phyloP scores from a whole-genome alignment of 2,888 invertebrate species.

The Ligdia adustata region DNA sequence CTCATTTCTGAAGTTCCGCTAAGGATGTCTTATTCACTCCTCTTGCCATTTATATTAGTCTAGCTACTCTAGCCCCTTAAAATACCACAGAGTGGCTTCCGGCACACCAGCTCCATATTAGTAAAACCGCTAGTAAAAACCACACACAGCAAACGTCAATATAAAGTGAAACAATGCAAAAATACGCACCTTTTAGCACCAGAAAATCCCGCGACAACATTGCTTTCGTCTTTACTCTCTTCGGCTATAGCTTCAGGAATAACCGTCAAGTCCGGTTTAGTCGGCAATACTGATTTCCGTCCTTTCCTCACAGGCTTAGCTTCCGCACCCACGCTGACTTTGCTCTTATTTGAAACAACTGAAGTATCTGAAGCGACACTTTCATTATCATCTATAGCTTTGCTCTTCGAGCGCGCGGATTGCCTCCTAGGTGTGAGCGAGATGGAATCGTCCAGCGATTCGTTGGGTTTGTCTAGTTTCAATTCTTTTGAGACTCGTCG shows the following conservation, averaged over 20 bases:
- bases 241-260: conserved; percentile 71
- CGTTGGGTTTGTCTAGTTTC: conserved; percentile 52
- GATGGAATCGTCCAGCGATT: conserved; percentile 48
- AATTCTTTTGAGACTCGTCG: conserved; percentile 69
- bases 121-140: too few species aligned
- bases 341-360: conserved; percentile 56
- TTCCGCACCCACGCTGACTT: conserved; percentile 41
- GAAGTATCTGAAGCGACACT: conserved; percentile 67
- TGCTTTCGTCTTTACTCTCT: conserved; percentile 42
- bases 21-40: too few species aligned
- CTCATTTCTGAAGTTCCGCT: too few species aligned
- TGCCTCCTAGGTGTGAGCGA: conserved; percentile 59
- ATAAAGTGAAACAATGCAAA: too few species aligned
- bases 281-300: conserved; percentile 57
- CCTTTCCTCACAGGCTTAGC: conserved; percentile 53
- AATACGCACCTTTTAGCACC: conserved; percentile 58
- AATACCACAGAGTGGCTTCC: too few species aligned
- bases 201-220: conserved; percentile 58
- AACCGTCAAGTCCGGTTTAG: conserved; percentile 70
- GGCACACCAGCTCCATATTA: too few species aligned
- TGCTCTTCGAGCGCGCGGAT: conserved; percentile 36
- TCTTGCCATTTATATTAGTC: too few species aligned
- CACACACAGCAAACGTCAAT: too few species aligned
- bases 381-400: conserved; percentile 62
- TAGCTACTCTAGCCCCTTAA: too few species aligned